Evolutionary conservation across 2,113 vertebrate genomes (phyloP), one percentile per base, ranked within the genome.

Genomic region (Etheostoma spectabile): DNA sequence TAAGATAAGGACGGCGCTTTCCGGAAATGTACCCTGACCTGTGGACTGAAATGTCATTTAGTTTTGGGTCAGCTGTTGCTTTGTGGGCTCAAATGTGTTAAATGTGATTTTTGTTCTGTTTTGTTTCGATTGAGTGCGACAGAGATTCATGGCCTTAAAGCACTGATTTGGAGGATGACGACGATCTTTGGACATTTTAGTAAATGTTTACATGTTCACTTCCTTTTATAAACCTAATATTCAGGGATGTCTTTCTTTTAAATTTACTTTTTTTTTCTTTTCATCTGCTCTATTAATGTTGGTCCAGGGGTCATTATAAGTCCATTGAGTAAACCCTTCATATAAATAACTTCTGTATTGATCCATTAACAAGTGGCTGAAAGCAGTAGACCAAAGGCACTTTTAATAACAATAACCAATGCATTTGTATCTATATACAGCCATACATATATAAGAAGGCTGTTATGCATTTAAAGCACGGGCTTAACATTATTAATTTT

Each of bases 21-120:
- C 73, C 2, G 11, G 76, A 88, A 84, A 83, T 69, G 48, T 62
- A 74, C 59, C 33, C 33, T 30, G 73, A 88, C 80, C 84, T 90
- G 81, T 90, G 71, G 45, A 80, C 85, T 65, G 8, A 88, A 91
- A 89, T 86, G 79, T 89, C 66, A 74, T 88, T 82, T 85, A 82
- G 69, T 80, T 83, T 88, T 71, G 70, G 69, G 49, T 92, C 69
- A 87, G 65, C 82, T 87, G 68, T 82, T 72, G 78, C 65, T 75
- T 80, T 61, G 38, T 55, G 33, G 49, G 22, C 22, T 69, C 46
- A 27, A 35, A 13, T 45, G 63, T 51, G 76, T 22, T 68, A 14
- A 70, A 11, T 61, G 3, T 12, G 8, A 35, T 63, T 48, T 24
- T 7, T 67, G 57, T 61, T n/a, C 21, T 13, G 3, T 27, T 55